Evolutionary conservation across 2,113 vertebrate species (phyloP).

Genomic region (Carassius gibelio): DNA sequence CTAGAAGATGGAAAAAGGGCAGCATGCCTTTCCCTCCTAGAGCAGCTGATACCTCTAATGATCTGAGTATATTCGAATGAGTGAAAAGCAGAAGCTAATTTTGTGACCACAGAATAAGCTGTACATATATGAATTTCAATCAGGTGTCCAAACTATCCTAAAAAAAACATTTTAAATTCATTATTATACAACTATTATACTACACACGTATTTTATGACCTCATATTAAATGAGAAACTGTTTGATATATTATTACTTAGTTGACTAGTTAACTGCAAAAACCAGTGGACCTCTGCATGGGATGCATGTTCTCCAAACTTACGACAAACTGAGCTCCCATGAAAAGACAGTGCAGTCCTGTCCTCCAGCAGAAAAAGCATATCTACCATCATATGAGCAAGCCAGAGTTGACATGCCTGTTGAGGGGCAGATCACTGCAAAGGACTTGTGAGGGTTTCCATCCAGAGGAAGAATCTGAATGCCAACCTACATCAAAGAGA

Average conservation of each 20-base stretch:
- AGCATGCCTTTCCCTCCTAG: slow-evolving; percentile 84
- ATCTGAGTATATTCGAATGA: slow-evolving; percentile 67
- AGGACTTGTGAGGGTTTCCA: slow-evolving; percentile 90
- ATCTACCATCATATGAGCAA: slow-evolving; percentile 79
- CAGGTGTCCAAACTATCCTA: too few species aligned
- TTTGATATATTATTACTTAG: neutral
- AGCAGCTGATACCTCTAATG: slow-evolving; percentile 81
- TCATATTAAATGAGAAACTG: neutral
- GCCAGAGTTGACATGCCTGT: slow-evolving; percentile 75
- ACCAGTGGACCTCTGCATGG: neutral
- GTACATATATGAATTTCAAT: too few species aligned
- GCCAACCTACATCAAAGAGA: slow-evolving; percentile 78
- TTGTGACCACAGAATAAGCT: neutral
- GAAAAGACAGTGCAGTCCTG: slow-evolving; percentile 77
- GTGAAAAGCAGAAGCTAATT: neutral
- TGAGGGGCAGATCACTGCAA: slow-evolving; percentile 84
- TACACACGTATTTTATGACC: neutral
- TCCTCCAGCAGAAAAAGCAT: slow-evolving; percentile 85
- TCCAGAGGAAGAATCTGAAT: slow-evolving; percentile 91
- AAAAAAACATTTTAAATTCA: too few species aligned
- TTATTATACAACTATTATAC: neutral
- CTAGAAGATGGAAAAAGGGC: slow-evolving; percentile 86
- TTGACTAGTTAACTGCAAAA: neutral
- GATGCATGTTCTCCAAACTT: slow-evolving; percentile 38
- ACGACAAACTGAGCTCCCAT: slow-evolving; percentile 86